Base-by-base conservation (phyloP, 2,797 vertebrate species). In the Falco berigora region DNA sequence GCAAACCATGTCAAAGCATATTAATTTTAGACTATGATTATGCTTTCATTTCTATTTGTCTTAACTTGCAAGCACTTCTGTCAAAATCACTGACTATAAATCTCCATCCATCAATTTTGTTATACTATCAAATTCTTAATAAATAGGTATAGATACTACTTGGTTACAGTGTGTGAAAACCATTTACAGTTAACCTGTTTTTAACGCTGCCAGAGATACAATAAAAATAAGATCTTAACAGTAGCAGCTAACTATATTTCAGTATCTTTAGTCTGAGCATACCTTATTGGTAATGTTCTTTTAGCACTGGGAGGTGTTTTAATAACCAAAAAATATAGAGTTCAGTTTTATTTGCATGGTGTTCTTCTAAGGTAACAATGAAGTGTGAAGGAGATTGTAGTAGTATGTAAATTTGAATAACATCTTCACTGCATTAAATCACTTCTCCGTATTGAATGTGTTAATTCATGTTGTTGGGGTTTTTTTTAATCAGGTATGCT, bases 401-500 rank as follows among this genome's bases (percentile, higher is more conserved):
- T 67, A 85, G 42, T 50, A 76, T 82, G 38, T 46, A 87, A 71
- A 77, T 77, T 75, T 81, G 30, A 87, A 36, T 82, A 86, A 63
- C 8, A 8, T 42, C 46, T 53, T 79, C 30, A 66, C 40, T 49
- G 27, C 56, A 56, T 71, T 74, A 86, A 75, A 90, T 42, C 17
- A 56, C 27, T 59, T 36, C 36, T 36, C 36, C 36, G 36, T 79
- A n/a, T 28, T 83, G 56, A 88, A 81, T 82, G 21, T 53, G 75
- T 78, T 82, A 47, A 92, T 92, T 76, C 25, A 64, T 92, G 64
- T 40, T 75, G 21, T 25, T 71, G 30, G 36, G 36, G 9, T 34
- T 46, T 77, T 85, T 93, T 81, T 92, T 90, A 80, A 89, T 59
- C 95, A 99, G 99, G 99, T 74, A 99, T 99, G 99, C 96, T 99